Percentiles rank a stretch among this genome's conserved stretches.
phyloP scores from a whole-genome alignment of 2,888 invertebrate genomes.

The Oegoconia quadripuncta region DNA sequence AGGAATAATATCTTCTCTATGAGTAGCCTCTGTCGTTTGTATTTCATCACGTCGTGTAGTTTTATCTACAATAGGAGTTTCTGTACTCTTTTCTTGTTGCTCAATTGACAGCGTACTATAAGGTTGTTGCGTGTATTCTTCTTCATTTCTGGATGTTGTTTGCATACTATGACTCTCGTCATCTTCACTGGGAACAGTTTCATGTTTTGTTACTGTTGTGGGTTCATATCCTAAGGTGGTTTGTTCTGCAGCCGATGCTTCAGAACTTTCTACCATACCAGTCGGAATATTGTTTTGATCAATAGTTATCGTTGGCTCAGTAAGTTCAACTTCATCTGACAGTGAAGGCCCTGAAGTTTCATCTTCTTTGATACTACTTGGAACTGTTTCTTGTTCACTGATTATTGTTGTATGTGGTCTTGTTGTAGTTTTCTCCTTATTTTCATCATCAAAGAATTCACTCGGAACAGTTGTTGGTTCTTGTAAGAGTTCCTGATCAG shows the following conservation, averaged over 20 bases:
- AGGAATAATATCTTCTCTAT: neutral
- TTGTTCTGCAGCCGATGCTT: neutral
- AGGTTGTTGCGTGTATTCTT: too few species aligned
- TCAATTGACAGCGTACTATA: neutral
- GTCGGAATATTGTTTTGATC: neutral
- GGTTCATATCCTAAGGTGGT: neutral
- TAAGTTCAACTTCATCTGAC: neutral
- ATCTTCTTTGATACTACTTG: neutral
- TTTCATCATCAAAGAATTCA: conserved; percentile 24
- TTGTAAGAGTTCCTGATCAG: too few species aligned
- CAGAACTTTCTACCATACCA: neutral
- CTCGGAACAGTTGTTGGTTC: conserved; percentile 45
- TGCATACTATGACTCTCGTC: too few species aligned
- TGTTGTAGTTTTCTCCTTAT: conserved; percentile 22
- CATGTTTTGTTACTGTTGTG: too few species aligned
- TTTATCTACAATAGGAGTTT: neutral
- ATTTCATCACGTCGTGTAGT: conserved; percentile 2
- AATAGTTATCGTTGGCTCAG: neutral
- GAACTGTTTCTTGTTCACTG: neutral
- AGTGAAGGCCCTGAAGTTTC: neutral
- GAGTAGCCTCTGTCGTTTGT: neutral
- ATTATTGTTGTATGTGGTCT: conserved; percentile 20
- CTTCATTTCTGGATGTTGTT: too few species aligned
- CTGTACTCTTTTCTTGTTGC: neutral
- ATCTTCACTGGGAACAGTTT: too few species aligned